Evolutionary conservation across 2,113 vertebrate species (phyloP).

Genomic region (Tragelaphus scriptus): DNA sequence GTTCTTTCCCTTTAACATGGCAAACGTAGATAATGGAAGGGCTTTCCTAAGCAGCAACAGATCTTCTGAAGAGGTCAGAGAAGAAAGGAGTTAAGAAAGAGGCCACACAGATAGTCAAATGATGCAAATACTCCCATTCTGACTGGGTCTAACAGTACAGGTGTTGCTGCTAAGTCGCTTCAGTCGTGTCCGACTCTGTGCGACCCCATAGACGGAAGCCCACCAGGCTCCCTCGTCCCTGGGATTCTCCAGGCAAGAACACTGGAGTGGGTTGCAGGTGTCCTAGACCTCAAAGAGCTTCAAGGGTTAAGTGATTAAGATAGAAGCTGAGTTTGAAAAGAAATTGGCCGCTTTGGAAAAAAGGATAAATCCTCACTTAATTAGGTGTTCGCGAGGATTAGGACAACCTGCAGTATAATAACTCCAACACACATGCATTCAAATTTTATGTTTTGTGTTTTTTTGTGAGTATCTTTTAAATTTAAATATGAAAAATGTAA

Average conservation of each 20-base stretch:
- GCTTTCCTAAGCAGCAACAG: neutral
- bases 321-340: neutral
- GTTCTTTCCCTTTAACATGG: neutral
- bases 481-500: conserved; percentile 82
- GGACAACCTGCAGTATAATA: conserved; percentile 76
- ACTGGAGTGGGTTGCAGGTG: too few species aligned
- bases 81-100: neutral
- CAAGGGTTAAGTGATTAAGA: neutral
- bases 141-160: neutral
- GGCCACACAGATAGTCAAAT: neutral
- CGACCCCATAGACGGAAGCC: too few species aligned
- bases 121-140: neutral
- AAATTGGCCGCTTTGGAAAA: neutral
- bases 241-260: too few species aligned
- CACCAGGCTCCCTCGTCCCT: too few species aligned
- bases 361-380: neutral
- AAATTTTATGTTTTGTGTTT: conserved; percentile 96
- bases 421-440: conserved; percentile 89
- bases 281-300: neutral
- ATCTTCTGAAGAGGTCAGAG: neutral
- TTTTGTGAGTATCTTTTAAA: conserved; percentile 90
- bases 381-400: neutral
- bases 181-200: too few species aligned
- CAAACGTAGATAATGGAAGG: neutral
- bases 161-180: too few species aligned